Conservation (phyloP, 2,113 vertebrate genomes). For the Todiramphus chloris region DNA sequence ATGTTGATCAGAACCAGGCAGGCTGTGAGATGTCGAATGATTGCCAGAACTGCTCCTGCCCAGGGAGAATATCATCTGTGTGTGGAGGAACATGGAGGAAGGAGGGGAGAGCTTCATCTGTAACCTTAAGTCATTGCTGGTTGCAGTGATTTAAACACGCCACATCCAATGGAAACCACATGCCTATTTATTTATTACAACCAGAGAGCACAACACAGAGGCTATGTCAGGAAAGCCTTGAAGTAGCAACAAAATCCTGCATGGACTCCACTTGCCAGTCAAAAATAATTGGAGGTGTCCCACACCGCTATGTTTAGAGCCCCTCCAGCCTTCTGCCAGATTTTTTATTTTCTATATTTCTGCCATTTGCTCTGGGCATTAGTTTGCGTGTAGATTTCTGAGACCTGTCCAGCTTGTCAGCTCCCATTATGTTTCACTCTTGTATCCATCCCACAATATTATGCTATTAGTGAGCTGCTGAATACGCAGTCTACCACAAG, state of each 20-base stretch:
- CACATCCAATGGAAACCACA: background rate
- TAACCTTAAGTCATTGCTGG: slow-evolving; percentile 18
- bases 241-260: slow-evolving; percentile 15
- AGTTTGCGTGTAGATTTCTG: slow-evolving; percentile 80
- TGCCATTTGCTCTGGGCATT: slow-evolving; percentile 83
- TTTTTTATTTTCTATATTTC: slow-evolving; percentile 41
- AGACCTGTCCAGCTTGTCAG: slow-evolving; percentile 84
- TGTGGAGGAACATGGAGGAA: background rate
- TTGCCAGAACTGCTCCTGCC: slow-evolving; percentile 44
- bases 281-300: slow-evolving; percentile 69
- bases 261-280: slow-evolving; percentile 47
- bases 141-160: background rate
- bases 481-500: background rate
- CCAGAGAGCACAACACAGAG: background rate
- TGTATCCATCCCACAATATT: slow-evolving; percentile 21
- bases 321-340: slow-evolving; percentile 78
- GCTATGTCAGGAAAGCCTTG: slow-evolving; percentile 40
- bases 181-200: slow-evolving; percentile 29
- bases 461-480: slow-evolving; percentile 10
- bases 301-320: slow-evolving; percentile 76
- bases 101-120: background rate
- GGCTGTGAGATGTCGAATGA: slow-evolving; percentile 53
- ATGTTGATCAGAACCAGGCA: slow-evolving; percentile 39
- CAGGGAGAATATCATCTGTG: background rate
- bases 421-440: slow-evolving; percentile 78